Base-by-base conservation (phyloP, 2,888 invertebrate genomes). In the Rosalia funebris region DNA sequence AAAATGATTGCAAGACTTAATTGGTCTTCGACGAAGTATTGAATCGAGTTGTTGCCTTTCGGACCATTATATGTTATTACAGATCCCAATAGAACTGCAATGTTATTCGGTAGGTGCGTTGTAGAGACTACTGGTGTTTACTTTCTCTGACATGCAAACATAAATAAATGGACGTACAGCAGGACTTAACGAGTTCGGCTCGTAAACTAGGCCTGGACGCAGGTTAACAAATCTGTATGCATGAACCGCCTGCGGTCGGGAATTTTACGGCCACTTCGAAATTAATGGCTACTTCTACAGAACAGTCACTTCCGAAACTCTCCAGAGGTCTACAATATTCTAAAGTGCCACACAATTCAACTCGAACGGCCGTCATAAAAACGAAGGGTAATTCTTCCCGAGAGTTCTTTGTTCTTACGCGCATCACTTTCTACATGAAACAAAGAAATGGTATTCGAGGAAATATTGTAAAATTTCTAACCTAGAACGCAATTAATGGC, bases 201-300 rank as follows among this genome's bases (percentile, higher is more conserved):
- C 34, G 25, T 50, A 50, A 50, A 50, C 50, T 50, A 39, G 15
- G 20, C 25, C 31, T 50, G 39, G 50, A 60, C 63, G 63, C 57
- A 41, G 60, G 57, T 54, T 53, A 64, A 61, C 61, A 61, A 61
- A 64, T 64, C 57, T 45, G 17, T 48, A 36, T 46, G 57, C 46
- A 57, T 62, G 58, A 59, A 48, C 53, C 17, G 62, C 62, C 59
- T 37, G 48, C 32, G 60, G 60, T 47, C 20, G 46, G 15, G 34
- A 54, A 37, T 55, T 55, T 60, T 55, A 54, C 47, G 47, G 31
- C 55, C 36, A 12, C 12, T 37, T 44, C 19, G 37, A 45, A 44
- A 60, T 48, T 41, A 60, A 53, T 53, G 47, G 53, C 45, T 39
- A 50, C 50, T 50, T 39, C 50, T 50, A 16, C 25, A 39, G 50